A percentile compares a stretch with the other conserved stretches of the same genome.
phyloP scores from a whole-genome alignment of 2,888 invertebrate species.

The Scaptodrosophila latifasciaeformis region DNA sequence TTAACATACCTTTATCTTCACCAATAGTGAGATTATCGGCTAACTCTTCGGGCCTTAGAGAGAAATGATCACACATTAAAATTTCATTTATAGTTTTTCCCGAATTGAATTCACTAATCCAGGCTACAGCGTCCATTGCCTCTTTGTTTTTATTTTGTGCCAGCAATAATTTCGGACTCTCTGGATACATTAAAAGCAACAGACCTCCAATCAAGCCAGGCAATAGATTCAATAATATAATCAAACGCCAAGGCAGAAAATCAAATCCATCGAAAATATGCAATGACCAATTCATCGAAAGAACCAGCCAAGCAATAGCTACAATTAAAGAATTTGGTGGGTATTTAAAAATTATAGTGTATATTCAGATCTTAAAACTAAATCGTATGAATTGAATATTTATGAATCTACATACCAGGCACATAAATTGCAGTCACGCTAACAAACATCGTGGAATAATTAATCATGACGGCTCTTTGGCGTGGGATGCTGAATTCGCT shows the following conservation, averaged over 20 bases:
- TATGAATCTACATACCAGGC: constrained; percentile 50
- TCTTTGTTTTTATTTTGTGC: constrained; percentile 49
- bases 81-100: constrained; percentile 41
- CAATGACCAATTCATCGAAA: constrained; percentile 62
- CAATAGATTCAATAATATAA: constrained; percentile 54
- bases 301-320: constrained; percentile 64
- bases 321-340: background rate
- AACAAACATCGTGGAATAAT: constrained; percentile 71
- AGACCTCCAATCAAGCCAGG: constrained; percentile 62
- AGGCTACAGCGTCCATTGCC: constrained; percentile 53
- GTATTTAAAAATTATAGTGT: background rate
- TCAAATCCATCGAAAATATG: constrained; percentile 48
- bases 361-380: background rate
- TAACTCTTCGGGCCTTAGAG: constrained; percentile 50
- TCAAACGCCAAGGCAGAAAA: constrained; percentile 66
- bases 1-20: constrained; percentile 46
- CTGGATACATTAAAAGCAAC: constrained; percentile 54
- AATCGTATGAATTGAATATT: no score
- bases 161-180: constrained; percentile 63
- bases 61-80: constrained; percentile 37
- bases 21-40: constrained; percentile 32
- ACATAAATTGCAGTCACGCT: constrained; percentile 68
- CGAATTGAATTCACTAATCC: constrained; percentile 62
- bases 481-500: constrained; percentile 67
- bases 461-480: constrained; percentile 66